These are phyloP conservation scores for Falco naumanni DNA, from an alignment of 2,797 vertebrate species.

Conservation along the genomic window DNA sequence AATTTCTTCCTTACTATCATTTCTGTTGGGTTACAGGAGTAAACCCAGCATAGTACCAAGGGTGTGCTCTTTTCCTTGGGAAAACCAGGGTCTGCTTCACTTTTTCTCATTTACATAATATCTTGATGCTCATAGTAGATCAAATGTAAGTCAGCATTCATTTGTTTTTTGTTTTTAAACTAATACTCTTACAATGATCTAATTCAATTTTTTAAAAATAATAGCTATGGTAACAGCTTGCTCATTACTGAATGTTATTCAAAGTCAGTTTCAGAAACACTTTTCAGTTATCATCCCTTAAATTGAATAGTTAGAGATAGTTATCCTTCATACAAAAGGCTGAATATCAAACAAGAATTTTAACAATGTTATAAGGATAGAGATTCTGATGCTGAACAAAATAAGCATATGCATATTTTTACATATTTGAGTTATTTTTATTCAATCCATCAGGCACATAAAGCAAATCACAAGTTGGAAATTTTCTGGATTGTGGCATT, in stretches of 20 bases:
- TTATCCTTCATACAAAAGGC: not conserved
- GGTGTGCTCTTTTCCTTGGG: not conserved
- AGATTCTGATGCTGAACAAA: not conserved
- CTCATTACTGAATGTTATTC: not conserved
- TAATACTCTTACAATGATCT: not conserved
- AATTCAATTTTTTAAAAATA: not conserved
- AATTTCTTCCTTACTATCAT: not conserved
- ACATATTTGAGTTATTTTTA: not conserved
- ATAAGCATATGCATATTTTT: not conserved
- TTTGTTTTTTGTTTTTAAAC: not conserved
- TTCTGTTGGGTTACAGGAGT: not conserved
- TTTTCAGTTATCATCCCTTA: not conserved
- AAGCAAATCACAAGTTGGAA: not conserved
- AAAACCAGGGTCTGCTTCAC: not conserved
- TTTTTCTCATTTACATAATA: not conserved
- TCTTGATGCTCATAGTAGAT: not conserved
- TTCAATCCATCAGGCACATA: not conserved
- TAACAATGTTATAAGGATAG: not conserved
- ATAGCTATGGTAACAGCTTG: not conserved
- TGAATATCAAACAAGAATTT: not conserved
- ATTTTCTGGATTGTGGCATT: not conserved
- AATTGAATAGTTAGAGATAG: not conserved
- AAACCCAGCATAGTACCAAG: not conserved
- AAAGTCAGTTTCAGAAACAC: not conserved
- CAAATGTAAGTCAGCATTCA: not conserved